phyloP scores from a whole-genome alignment of 2,888 invertebrate genomes.

The Fragum whitleyi region DNA sequence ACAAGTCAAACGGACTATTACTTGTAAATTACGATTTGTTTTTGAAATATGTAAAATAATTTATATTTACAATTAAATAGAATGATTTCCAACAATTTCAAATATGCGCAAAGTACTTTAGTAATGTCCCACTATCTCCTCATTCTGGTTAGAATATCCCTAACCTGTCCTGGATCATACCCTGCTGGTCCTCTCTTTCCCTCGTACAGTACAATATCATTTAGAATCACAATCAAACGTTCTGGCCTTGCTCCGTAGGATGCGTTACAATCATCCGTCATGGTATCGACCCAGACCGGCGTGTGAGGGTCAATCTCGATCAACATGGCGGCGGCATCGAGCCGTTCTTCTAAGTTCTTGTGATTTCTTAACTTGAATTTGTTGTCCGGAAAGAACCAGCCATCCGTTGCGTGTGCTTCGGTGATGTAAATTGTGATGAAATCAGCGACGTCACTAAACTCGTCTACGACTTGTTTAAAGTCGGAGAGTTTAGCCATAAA shows the following conservation, averaged over 20 bases:
- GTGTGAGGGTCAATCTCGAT: not conserved
- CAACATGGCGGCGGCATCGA: conserved; percentile 25
- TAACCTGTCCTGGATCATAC: conserved; percentile 9
- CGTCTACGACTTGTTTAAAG: conserved; percentile 21
- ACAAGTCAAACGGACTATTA: too few species aligned
- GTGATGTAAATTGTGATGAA: conserved; percentile 20
- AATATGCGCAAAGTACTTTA: too few species aligned
- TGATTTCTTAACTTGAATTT: conserved; percentile 5
- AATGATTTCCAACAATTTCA: too few species aligned
- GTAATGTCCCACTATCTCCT: not conserved
- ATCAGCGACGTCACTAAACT: conserved; percentile 24
- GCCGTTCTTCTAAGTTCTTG: not conserved
- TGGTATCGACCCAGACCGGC: conserved; percentile 17
- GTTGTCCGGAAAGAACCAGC: conserved; percentile 2
- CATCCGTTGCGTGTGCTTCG: conserved; percentile 14
- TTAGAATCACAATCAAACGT: conserved; percentile 4
- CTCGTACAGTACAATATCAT: conserved; percentile 15
- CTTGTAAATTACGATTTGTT: too few species aligned
- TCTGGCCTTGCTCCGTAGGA: conserved; percentile 11
- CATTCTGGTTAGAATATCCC: not conserved
- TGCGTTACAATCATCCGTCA: conserved; percentile 16
- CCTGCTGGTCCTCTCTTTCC: not conserved
- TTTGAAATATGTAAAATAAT: too few species aligned
- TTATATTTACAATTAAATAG: too few species aligned
- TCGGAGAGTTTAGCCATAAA: conserved; percentile 24